A percentile compares a stretch with the other conserved stretches of the same genome.
Evolutionary conservation across 2,888 invertebrate species (phyloP).

Genomic region (Papilio gigon): DNA sequence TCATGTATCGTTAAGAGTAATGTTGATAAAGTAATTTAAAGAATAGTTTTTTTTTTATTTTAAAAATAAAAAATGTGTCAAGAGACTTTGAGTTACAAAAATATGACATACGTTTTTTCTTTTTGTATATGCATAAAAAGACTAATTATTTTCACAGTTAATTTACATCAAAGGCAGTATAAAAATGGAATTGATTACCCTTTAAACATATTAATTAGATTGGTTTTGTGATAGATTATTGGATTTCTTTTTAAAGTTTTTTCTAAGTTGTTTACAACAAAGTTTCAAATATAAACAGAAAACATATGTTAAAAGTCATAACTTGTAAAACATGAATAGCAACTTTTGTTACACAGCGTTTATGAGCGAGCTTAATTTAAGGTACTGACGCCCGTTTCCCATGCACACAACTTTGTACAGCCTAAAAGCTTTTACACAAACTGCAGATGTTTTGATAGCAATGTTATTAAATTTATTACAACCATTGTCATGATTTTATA

Average conservation of each 20-base stretch:
- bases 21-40: background rate
- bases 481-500: background rate
- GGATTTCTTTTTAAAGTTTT: too few species aligned
- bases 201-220: too few species aligned
- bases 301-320: background rate
- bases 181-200: too few species aligned
- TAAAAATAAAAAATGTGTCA: too few species aligned
- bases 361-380: constrained; percentile 24
- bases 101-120: too few species aligned
- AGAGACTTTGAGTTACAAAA: too few species aligned
- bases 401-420: constrained; percentile 24
- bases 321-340: constrained; percentile 10
- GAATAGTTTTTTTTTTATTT: too few species aligned
- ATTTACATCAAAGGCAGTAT: too few species aligned
- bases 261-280: background rate
- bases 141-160: too few species aligned
- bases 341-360: constrained; percentile 8
- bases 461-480: constrained; percentile 3
- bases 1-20: background rate
- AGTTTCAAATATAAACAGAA: background rate
- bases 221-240: too few species aligned
- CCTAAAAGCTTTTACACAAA: constrained; percentile 16
- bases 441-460: background rate
- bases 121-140: too few species aligned
- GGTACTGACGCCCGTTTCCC: background rate